phyloP scores from a whole-genome alignment of 1,140 invertebrate genomes.

The Rhopalosiphum padi region DNA sequence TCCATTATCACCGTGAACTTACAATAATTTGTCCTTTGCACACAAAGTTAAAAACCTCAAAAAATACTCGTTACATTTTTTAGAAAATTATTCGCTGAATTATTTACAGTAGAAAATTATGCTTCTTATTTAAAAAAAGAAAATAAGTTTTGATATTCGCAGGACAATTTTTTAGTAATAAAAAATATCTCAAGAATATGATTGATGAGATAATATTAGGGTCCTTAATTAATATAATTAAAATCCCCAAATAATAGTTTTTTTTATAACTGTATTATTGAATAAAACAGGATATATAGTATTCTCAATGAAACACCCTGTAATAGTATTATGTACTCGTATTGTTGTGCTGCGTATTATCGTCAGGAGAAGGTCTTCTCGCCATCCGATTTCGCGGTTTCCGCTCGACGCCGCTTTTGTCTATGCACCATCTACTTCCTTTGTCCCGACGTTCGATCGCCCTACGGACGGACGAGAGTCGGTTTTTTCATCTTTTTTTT shows the following conservation, averaged over 20 bases:
- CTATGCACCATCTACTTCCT: not conserved
- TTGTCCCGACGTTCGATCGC: not conserved
- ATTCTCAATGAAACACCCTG: not conserved
- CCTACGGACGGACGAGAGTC: not conserved
- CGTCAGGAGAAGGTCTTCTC: not conserved
- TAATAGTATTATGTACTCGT: not conserved
- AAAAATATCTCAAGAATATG: not conserved
- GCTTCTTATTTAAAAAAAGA: not conserved
- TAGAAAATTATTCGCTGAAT: not conserved
- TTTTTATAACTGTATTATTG: not conserved
- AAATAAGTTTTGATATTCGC: not conserved
- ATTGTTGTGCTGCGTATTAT: not conserved
- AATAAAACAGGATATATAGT: not conserved
- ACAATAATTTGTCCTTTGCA: too few relatives aligned
- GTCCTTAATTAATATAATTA: too few relatives aligned
- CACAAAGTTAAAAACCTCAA: too few relatives aligned
- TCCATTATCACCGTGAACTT: too few relatives aligned
- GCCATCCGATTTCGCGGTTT: not conserved
- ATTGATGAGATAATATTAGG: not conserved
- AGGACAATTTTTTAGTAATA: not conserved
- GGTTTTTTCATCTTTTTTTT: not conserved
- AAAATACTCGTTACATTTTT: too few relatives aligned
- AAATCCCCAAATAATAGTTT: not conserved
- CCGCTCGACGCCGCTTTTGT: slow-evolving; percentile 18
- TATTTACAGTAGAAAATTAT: not conserved